Percentiles rank a stretch among this genome's conserved stretches.
Evolutionary conservation across 2,113 vertebrate genomes (phyloP).

Genomic region (Xenus cinereus): DNA sequence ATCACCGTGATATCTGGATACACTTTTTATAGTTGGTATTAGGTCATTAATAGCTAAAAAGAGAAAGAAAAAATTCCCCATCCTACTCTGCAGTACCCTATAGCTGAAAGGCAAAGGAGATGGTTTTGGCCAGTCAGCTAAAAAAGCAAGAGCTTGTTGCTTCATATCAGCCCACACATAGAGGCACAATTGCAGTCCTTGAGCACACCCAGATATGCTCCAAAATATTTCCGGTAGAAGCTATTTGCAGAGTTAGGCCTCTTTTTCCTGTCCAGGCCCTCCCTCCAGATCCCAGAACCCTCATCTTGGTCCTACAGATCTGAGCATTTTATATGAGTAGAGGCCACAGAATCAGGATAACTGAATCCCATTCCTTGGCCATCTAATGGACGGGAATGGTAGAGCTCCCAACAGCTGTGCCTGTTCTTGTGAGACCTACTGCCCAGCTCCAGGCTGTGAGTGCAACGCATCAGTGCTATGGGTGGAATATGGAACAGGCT

Average conservation of each 20-base stretch:
- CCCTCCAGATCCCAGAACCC: background rate
- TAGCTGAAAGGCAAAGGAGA: background rate
- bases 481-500: background rate
- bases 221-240: background rate
- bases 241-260: background rate
- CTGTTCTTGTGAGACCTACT: background rate
- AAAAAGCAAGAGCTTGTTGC: background rate
- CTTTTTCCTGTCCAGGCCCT: background rate
- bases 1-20: background rate
- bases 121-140: background rate
- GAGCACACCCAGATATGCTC: background rate
- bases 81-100: background rate
- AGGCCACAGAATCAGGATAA: background rate
- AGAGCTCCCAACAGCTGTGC: background rate
- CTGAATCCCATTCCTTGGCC: background rate
- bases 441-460: background rate
- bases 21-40: slow-evolving; percentile 11
- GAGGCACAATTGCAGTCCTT: background rate
- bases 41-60: slow-evolving; percentile 9
- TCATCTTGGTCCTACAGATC: background rate
- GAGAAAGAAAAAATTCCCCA: background rate
- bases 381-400: background rate
- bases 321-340: background rate
- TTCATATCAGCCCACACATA: background rate
- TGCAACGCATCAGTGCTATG: background rate